These are phyloP conservation scores for Drosophila percnosoma DNA, from an alignment of 2,888 invertebrate genomes.

Conservation along the genomic window DNA sequence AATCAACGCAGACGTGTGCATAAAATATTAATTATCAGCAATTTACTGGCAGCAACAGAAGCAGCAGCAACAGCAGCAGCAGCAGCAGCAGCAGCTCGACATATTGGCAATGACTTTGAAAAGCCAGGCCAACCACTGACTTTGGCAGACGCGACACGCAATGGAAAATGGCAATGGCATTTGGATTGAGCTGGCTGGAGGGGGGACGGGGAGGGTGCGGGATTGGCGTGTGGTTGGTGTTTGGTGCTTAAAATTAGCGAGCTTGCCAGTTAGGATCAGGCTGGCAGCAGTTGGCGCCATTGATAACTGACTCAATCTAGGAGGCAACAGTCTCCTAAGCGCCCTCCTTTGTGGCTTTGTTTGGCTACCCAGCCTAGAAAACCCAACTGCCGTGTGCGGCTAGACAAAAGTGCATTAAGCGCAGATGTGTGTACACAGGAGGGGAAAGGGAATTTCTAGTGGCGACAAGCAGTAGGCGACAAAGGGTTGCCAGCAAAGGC, in stretches of 20 bases:
- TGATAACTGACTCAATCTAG: slow-evolving; percentile 52
- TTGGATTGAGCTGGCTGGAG: slow-evolving; percentile 8
- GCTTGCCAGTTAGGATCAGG: slow-evolving; percentile 52
- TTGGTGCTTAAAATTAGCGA: slow-evolving; percentile 62
- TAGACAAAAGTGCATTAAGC: slow-evolving; percentile 64
- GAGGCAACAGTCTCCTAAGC: slow-evolving; percentile 1
- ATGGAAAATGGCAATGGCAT: slow-evolving; percentile 50
- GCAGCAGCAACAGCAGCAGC: slow-evolving; percentile 36
- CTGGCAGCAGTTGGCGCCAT: slow-evolving; percentile 51
- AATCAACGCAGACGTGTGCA: slow-evolving; percentile 79
- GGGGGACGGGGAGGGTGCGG: not conserved
- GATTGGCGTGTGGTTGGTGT: not conserved
- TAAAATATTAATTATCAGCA: slow-evolving; percentile 79
- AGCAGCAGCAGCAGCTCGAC: slow-evolving; percentile 46
- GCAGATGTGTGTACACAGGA: slow-evolving; percentile 42
- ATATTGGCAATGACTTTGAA: slow-evolving; percentile 74
- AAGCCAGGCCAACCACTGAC: slow-evolving; percentile 50
- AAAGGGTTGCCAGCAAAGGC: slow-evolving; percentile 36
- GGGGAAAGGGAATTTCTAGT: not conserved
- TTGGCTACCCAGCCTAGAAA: slow-evolving; percentile 20
- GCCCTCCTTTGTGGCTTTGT: slow-evolving; percentile 20
- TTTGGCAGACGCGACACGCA: slow-evolving; percentile 71
- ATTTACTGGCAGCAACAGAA: slow-evolving; percentile 59
- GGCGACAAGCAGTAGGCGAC: slow-evolving; percentile 2
- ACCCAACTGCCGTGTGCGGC: slow-evolving; percentile 17